These are phyloP conservation scores for Coreius guichenoti DNA, from an alignment of 2,797 vertebrate genomes.

Conservation along the genomic window DNA sequence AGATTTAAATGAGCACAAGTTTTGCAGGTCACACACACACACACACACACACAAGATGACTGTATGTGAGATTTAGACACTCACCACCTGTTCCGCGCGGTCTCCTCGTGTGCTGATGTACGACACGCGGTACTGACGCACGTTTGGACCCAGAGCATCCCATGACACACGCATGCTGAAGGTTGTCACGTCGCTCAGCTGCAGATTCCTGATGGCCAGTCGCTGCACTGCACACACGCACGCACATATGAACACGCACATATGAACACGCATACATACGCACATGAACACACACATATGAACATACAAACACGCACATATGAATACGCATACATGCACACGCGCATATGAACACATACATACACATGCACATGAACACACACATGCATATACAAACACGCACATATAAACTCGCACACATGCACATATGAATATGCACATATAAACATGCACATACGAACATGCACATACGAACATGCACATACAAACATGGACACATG, in stretches of 20 bases:
- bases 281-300: not conserved
- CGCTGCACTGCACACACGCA: conserved; percentile 78
- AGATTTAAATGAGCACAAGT: no score
- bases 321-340: not conserved
- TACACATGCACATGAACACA: not conserved
- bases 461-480: no score
- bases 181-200: conserved; percentile 87
- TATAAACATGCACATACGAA: no score
- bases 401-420: no score
- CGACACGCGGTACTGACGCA: conserved; percentile 85
- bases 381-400: no score
- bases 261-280: not conserved
- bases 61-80: not conserved
- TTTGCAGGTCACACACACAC: no score
- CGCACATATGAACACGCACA: not conserved
- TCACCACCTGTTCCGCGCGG: conserved; percentile 87
- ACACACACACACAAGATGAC: not conserved
- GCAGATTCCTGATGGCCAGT: conserved; percentile 83
- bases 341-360: not conserved
- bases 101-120: conserved; percentile 85
- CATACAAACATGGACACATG: no score
- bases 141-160: conserved; percentile 81
- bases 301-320: not conserved
- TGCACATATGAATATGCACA: no score
- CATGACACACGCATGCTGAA: conserved; percentile 88